Evolutionary conservation across 92 coral and sea anemone species (phyloP).

Genomic region (Porites lobata): DNA sequence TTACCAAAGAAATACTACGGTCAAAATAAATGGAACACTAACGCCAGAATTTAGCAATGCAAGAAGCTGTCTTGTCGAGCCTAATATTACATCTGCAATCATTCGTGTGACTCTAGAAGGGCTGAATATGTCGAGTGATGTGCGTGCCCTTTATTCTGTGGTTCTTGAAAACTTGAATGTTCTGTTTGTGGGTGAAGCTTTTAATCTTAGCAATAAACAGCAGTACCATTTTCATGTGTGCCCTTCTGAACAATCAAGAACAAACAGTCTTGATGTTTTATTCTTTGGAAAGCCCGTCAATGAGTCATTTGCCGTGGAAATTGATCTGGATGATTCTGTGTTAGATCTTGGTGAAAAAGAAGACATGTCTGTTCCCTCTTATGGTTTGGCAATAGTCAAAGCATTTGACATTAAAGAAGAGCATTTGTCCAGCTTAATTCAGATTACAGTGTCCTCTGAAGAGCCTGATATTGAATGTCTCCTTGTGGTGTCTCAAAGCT

Average conservation of each 20-base stretch:
- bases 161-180: constrained; percentile 71
- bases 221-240: constrained; percentile 85
- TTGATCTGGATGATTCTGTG: constrained; percentile 79
- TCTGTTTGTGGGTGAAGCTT: constrained; percentile 76
- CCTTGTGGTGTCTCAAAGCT: constrained; percentile 83
- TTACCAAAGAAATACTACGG: constrained; percentile 39
- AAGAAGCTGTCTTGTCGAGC: constrained; percentile 64
- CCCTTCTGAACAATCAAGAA: constrained; percentile 30
- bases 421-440: constrained; percentile 69
- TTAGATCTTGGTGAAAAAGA: constrained; percentile 69
- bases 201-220: constrained; percentile 42
- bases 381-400: constrained; percentile 76
- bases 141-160: constrained; percentile 67
- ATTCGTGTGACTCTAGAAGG: constrained; percentile 65
- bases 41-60: constrained; percentile 72
- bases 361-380: constrained; percentile 63
- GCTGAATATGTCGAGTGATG: constrained; percentile 35
- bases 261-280: constrained; percentile 46
- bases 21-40: constrained; percentile 49
- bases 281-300: constrained; percentile 79
- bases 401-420: constrained; percentile 77
- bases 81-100: constrained; percentile 51
- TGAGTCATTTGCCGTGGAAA: constrained; percentile 57
- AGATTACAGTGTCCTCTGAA: constrained; percentile 79
- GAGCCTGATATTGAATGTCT: constrained; percentile 65